A percentile compares a stretch with the other conserved stretches of the same genome.
Conservation (phyloP, 2,797 vertebrate genomes). For the Leucoraja ocellata region DNA sequence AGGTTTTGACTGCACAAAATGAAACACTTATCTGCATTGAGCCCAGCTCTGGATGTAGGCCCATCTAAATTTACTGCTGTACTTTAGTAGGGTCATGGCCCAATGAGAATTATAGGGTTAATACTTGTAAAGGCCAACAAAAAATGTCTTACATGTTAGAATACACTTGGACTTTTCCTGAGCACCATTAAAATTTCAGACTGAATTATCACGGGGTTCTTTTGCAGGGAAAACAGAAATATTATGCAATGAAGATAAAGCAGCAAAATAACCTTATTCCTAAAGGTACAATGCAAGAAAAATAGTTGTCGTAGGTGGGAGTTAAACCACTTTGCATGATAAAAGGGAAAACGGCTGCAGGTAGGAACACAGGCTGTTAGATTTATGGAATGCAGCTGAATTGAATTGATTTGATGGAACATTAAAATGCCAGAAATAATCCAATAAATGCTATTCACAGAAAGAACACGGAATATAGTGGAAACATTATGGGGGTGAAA, state of each 20-base stretch:
- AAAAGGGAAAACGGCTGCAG: background rate
- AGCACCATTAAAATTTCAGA: background rate
- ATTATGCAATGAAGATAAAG: background rate
- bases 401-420: slow-evolving; percentile 10
- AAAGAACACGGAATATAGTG: background rate
- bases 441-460: slow-evolving; percentile 14
- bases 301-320: background rate
- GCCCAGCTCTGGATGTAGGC: background rate
- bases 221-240: background rate
- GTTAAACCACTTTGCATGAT: background rate
- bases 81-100: background rate
- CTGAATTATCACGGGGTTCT: background rate
- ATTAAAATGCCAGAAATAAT: slow-evolving; percentile 25
- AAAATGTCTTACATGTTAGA: background rate
- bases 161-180: background rate
- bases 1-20: too few relatives aligned
- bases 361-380: background rate
- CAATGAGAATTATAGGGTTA: background rate
- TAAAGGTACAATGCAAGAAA: background rate
- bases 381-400: slow-evolving; percentile 26
- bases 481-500: slow-evolving; percentile 24
- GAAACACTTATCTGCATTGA: too few relatives aligned
- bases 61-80: background rate
- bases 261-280: background rate
- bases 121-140: background rate